Percentiles rank a stretch among this genome's conserved stretches.
phyloP scores from a whole-genome alignment of 2,888 invertebrate genomes.

The Sarcophaga rosellei region DNA sequence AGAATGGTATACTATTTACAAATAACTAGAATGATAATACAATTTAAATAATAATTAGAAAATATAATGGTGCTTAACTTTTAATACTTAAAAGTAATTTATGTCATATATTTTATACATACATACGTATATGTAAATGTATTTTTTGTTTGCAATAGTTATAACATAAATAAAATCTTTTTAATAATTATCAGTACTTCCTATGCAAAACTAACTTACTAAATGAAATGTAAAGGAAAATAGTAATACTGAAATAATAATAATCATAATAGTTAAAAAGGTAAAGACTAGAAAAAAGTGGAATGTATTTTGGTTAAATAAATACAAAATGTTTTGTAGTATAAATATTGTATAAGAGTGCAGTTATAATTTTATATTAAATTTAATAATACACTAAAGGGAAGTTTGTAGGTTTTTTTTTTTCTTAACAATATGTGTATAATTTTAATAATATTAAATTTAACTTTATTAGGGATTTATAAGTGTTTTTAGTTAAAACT shows the following conservation, averaged over 20 bases:
- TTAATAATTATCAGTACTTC: conserved; percentile 49
- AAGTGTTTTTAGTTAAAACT: too few relatives aligned
- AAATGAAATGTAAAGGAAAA: not conserved
- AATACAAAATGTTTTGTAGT: not conserved
- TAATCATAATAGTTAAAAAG: conserved; percentile 4
- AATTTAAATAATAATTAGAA: conserved; percentile 20
- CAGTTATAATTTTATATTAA: not conserved
- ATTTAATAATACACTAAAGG: not conserved
- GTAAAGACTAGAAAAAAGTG: not conserved
- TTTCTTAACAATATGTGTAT: not conserved
- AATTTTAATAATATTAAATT: not conserved
- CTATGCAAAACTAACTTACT: conserved; percentile 10
- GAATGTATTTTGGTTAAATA: not conserved
- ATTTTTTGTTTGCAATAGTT: conserved; percentile 14
- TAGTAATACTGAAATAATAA: not conserved
- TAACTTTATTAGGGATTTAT: not conserved
- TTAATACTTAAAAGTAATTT: conserved; percentile 34
- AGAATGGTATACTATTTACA: conserved; percentile 46
- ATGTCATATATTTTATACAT: not conserved
- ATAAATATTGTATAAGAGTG: not conserved
- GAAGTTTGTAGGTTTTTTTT: not conserved
- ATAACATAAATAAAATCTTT: not conserved
- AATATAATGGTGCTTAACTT: conserved; percentile 20
- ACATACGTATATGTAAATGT: not conserved
- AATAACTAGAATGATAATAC: conserved; percentile 18